These are phyloP conservation scores for Germaria angustata DNA, from an alignment of 2,888 invertebrate species.

Conservation along the genomic window DNA sequence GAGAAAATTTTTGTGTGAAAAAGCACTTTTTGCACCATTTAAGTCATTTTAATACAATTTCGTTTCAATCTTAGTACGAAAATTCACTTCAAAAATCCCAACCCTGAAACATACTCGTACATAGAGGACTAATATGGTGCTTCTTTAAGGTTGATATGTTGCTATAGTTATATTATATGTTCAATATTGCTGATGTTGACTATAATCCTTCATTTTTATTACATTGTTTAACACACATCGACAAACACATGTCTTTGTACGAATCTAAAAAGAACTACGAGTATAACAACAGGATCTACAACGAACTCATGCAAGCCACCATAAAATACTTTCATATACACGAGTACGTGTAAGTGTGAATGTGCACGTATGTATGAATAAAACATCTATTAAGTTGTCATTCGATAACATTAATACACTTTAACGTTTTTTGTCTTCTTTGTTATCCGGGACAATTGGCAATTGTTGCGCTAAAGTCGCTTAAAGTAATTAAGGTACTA, in stretches of 20 bases:
- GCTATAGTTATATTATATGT: slow-evolving; percentile 28
- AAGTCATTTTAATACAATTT: too few relatives aligned
- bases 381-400: not conserved
- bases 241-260: not conserved
- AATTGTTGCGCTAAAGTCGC: slow-evolving; percentile 62
- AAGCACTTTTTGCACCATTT: too few relatives aligned
- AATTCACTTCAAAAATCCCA: too few relatives aligned
- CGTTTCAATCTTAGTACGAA: too few relatives aligned
- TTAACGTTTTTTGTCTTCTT: not conserved
- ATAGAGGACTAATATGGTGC: too few relatives aligned
- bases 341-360: not conserved
- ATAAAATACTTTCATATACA: not conserved
- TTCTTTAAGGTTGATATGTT: slow-evolving; percentile 23
- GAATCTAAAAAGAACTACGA: not conserved
- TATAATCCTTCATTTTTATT: slow-evolving; percentile 43
- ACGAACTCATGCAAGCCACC: not conserved
- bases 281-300: not conserved
- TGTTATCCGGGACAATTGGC: slow-evolving; percentile 49
- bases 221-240: not conserved
- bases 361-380: not conserved
- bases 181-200: slow-evolving; percentile 14
- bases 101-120: not conserved
- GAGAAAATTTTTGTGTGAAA: too few relatives aligned
- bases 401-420: not conserved
- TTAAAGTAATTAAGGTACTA: slow-evolving; percentile 62